A percentile compares a stretch with the other conserved stretches of the same genome.
These are phyloP conservation scores for Melinaea marsaeus DNA, from an alignment of 2,888 invertebrate genomes.

Conservation along the genomic window DNA sequence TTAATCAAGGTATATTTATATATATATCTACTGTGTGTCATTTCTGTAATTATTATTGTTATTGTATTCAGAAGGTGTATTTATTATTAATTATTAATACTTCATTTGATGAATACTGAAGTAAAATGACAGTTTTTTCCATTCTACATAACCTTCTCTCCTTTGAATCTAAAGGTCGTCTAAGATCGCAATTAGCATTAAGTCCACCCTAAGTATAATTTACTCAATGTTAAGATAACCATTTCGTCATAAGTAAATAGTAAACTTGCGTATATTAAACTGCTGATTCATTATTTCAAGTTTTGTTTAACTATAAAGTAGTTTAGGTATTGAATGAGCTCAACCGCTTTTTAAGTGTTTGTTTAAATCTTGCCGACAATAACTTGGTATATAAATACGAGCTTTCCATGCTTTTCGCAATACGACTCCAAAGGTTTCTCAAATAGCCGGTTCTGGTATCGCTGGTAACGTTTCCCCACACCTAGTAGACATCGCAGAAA, in stretches of 20 bases:
- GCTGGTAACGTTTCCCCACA: conserved; percentile 65
- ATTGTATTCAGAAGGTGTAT: too few species aligned
- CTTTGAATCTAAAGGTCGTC: background rate
- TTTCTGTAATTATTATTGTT: too few species aligned
- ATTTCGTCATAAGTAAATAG: background rate
- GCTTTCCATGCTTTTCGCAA: conserved; percentile 72
- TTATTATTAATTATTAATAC: too few species aligned
- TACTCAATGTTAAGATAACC: background rate
- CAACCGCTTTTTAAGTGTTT: conserved; percentile 30
- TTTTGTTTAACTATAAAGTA: background rate
- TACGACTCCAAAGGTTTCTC: conserved; percentile 65
- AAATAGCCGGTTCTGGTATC: conserved; percentile 67
- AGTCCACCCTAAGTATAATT: background rate
- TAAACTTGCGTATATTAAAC: background rate
- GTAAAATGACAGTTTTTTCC: too few species aligned
- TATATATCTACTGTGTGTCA: too few species aligned
- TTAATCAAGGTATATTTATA: too few species aligned
- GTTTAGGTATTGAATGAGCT: conserved; percentile 12
- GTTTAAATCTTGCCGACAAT: conserved; percentile 34
- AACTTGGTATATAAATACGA: conserved; percentile 38
- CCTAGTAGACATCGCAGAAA: conserved; percentile 68
- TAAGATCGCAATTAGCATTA: background rate
- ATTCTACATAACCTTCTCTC: too few species aligned
- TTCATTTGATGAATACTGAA: too few species aligned
- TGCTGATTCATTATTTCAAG: conserved; percentile 22